Base-by-base conservation (phyloP, 2,888 invertebrate genomes). In the Sarcophaga rosellei region DNA sequence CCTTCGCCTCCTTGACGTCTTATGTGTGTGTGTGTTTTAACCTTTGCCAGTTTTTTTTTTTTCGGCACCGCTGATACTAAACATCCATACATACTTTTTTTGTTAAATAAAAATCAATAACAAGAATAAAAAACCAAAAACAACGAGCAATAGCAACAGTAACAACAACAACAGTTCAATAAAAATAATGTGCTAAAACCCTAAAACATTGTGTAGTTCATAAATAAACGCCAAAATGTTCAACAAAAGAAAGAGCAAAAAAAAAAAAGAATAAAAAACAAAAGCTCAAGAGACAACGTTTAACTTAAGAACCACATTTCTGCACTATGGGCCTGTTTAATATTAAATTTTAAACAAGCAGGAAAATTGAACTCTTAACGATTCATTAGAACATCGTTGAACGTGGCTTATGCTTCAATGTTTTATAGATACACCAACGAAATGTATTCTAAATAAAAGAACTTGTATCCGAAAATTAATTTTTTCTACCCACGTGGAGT, bases 141-240 rank as follows among this genome's bases (percentile, higher is more conserved):
- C 15, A 53, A 53, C 4, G 0, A 53, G 53, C 53, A 53, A 53
- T 53, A 53, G 35, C 35, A 35, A 53, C 53, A 15, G 4, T 5
- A 15, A 53, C 53, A 53, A 47, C 8, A 8, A 47, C 53, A 53
- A 17, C 53, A 1, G 5, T 53, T 53, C 61, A 69, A 57, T 11
- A 72, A 76, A 76, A 78, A 75, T 74, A 81, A 75, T 84, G 78
- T 78, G 84, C 86, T 81, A 75, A 84, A 84, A 75, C 81, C 86
- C 86, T 86, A 78, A 84, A 86, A 84, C 78, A 81, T 77, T 81
- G 75, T 86, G 84, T 84, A 86, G 86, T 86, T 84, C 84, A 84
- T 84, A 86, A 86, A 86, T 86, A 86, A 17, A 81, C 78, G 73
- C 81, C 53, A 47, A 75, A 86, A 84, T 81, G 84, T 77, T 73